Evolutionary conservation across 2,888 invertebrate genomes (phyloP).

Genomic region (Hydrotaea diabolus): DNA sequence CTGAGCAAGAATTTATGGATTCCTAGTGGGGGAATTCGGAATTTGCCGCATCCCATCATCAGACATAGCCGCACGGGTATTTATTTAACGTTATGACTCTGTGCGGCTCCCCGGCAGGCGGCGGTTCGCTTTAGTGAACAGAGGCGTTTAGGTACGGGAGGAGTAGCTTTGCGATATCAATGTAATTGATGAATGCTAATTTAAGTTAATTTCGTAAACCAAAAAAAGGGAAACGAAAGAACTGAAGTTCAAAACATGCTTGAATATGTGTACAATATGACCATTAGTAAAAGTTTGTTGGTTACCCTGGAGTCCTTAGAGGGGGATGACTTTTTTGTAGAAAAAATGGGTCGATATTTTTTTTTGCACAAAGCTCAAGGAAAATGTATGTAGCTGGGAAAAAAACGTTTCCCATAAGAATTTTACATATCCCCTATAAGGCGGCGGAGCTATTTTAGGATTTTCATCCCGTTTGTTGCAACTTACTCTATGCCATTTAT

Average conservation of each 20-base stretch:
- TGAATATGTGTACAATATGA: background rate
- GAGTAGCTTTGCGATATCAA: background rate
- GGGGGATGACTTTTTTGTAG: too few species aligned
- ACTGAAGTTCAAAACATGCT: background rate
- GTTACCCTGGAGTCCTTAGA: too few species aligned
- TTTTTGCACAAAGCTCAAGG: too few species aligned
- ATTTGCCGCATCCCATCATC: background rate
- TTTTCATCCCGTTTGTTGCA: too few species aligned
- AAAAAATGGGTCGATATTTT: too few species aligned
- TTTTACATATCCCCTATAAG: too few species aligned
- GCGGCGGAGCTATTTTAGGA: too few species aligned
- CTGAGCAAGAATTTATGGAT: conserved; percentile 41
- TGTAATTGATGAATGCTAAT: conserved; percentile 58
- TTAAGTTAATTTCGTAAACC: conserved; percentile 44
- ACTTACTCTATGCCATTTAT: too few species aligned
- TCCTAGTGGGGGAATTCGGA: background rate
- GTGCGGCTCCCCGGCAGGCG: background rate
- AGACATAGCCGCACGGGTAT: background rate
- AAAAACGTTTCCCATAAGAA: too few species aligned
- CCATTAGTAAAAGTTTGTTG: too few species aligned
- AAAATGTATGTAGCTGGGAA: too few species aligned
- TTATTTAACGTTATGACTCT: conserved; percentile 5
- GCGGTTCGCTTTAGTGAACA: background rate
- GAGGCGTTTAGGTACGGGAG: background rate
- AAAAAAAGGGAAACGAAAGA: conserved; percentile 3